Evolutionary conservation across 1,140 invertebrate genomes (phyloP).

Genomic region (Oncopodura yosiiana): DNA sequence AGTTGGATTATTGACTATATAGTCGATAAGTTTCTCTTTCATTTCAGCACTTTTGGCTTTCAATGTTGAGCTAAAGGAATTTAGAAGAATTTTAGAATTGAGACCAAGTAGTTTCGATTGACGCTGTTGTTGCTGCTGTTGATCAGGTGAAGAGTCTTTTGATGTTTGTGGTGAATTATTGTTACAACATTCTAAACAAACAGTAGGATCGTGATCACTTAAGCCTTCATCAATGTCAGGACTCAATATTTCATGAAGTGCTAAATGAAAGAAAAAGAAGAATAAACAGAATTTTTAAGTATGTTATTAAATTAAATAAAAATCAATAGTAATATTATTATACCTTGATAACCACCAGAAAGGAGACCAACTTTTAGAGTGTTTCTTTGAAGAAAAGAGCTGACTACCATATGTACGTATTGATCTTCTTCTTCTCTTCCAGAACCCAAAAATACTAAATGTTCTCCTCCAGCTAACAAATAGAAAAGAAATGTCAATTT

Average conservation of each 20-base stretch:
- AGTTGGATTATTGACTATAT: conserved; percentile 80
- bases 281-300: no score
- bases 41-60: conserved; percentile 83
- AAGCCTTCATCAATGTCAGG: conserved; percentile 62
- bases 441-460: conserved; percentile 93
- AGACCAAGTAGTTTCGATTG: conserved; percentile 8
- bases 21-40: conserved; percentile 85
- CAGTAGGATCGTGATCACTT: conserved; percentile 65
- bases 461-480: conserved; percentile 92
- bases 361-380: conserved; percentile 85
- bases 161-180: conserved; percentile 24
- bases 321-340: conserved; percentile 6
- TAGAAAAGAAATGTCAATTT: no score
- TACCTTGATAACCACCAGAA: conserved; percentile 77
- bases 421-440: conserved; percentile 87
- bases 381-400: conserved; percentile 90
- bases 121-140: neutral
- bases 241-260: conserved; percentile 73
- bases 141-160: neutral
- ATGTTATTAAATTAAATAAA: conserved; percentile 16
- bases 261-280: conserved; percentile 39
- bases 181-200: conserved; percentile 66
- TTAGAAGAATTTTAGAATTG: conserved; percentile 19
- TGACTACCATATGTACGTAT: conserved; percentile 96
- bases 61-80: conserved; percentile 49